These are phyloP conservation scores for Podarcis siculus DNA, from an alignment of 2,797 vertebrate species.

Conservation along the genomic window DNA sequence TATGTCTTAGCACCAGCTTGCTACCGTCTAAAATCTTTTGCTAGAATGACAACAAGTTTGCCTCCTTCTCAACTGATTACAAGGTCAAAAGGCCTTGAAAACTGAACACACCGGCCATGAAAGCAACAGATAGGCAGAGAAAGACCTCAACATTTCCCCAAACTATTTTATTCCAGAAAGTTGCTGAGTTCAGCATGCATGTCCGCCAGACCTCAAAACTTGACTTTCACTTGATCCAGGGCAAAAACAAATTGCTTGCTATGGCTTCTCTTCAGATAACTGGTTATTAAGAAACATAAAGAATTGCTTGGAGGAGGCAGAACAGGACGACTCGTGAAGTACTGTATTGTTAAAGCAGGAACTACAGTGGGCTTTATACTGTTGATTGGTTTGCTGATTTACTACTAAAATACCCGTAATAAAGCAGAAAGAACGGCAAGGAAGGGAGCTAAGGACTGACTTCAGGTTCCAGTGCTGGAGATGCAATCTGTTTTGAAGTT, in stretches of 20 bases:
- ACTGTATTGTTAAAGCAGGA: background rate
- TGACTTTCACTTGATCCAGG: background rate
- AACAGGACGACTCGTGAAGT: background rate
- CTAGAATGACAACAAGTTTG: background rate
- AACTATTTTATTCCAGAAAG: slow-evolving; percentile 4
- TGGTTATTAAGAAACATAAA: background rate
- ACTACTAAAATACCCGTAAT: background rate
- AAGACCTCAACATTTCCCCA: background rate
- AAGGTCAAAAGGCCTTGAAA: background rate
- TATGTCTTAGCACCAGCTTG: background rate
- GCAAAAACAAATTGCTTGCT: background rate
- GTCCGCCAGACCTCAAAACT: slow-evolving; percentile 34
- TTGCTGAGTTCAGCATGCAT: slow-evolving; percentile 20
- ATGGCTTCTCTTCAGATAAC: background rate
- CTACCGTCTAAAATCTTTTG: background rate
- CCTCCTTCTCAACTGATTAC: background rate
- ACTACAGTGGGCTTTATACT: background rate
- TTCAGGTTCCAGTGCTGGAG: background rate
- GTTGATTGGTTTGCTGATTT: background rate
- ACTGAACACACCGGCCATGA: background rate
- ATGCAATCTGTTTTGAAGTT: background rate
- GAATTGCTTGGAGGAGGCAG: background rate
- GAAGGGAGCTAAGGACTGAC: background rate
- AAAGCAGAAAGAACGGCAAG: background rate
- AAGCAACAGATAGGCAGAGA: background rate